These are phyloP conservation scores for Dinocampus coccinellae DNA, from an alignment of 2,888 invertebrate genomes.

Conservation along the genomic window DNA sequence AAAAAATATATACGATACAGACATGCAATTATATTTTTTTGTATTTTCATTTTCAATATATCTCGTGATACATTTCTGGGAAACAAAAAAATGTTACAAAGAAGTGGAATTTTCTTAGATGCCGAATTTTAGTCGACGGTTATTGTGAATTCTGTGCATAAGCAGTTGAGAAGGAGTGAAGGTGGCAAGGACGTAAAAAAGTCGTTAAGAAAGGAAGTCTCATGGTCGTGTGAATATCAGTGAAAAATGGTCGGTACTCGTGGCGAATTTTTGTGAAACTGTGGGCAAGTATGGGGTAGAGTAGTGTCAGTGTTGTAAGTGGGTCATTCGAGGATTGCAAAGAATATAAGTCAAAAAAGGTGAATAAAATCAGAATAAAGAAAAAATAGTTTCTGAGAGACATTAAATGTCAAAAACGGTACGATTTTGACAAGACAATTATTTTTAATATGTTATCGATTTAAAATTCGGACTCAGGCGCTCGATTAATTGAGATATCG, in stretches of 20 bases:
- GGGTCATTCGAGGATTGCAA: slow-evolving; percentile 26
- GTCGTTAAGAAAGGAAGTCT: slow-evolving; percentile 15
- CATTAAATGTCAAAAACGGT: slow-evolving; percentile 15
- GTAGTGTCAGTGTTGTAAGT: slow-evolving; percentile 13
- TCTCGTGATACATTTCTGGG: not conserved
- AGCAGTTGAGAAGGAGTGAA: not conserved
- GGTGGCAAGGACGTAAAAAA: slow-evolving; percentile 17
- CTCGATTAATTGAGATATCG: slow-evolving; percentile 38
- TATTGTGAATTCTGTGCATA: slow-evolving; percentile 18
- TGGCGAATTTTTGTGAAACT: slow-evolving; percentile 31
- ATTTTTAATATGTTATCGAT: slow-evolving; percentile 33
- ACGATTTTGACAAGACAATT: slow-evolving; percentile 36
- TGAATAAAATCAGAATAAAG: not conserved
- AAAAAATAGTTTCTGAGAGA: not conserved
- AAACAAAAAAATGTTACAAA: not conserved
- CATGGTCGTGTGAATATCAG: not conserved
- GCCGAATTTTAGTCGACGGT: not conserved
- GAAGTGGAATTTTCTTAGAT: not conserved
- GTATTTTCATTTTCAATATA: not conserved
- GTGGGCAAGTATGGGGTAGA: not conserved
- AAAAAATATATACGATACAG: no score
- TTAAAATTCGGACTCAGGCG: slow-evolving; percentile 11
- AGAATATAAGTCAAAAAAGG: not conserved
- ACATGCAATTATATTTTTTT: slow-evolving; percentile 13
- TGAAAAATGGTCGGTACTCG: slow-evolving; percentile 35